phyloP scores from a whole-genome alignment of 2,797 vertebrate genomes.

The Aythya fuligula region DNA sequence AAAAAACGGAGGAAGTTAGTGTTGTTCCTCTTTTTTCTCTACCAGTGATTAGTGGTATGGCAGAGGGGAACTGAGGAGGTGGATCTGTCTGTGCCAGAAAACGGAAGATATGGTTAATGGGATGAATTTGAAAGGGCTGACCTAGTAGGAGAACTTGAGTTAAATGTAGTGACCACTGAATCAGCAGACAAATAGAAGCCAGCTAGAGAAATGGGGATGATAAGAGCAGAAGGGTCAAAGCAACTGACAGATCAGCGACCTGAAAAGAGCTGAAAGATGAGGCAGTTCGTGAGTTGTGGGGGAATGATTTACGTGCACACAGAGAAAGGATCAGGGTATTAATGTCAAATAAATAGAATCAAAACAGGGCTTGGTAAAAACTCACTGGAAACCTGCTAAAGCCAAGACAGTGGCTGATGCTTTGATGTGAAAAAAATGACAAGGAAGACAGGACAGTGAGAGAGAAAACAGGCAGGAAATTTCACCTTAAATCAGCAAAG shows the following conservation, averaged over 20 bases:
- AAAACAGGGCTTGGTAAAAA: not conserved
- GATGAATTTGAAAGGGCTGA: slow-evolving; percentile 18
- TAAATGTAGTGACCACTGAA: not conserved
- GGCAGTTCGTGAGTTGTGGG: not conserved
- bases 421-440: not conserved
- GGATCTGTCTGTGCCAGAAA: not conserved
- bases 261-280: not conserved
- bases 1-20: not conserved
- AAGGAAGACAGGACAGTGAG: not conserved
- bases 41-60: not conserved
- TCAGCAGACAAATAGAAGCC: not conserved
- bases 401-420: not conserved
- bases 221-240: not conserved
- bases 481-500: not conserved
- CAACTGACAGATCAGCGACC: not conserved
- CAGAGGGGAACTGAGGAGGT: not conserved
- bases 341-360: not conserved
- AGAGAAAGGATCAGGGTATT: not conserved
- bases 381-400: not conserved
- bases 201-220: not conserved
- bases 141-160: not conserved
- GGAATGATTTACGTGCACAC: not conserved
- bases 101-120: not conserved
- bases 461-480: not conserved
- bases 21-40: not conserved